Conservation (phyloP, 2,113 vertebrate genomes). For the Solea solea region DNA sequence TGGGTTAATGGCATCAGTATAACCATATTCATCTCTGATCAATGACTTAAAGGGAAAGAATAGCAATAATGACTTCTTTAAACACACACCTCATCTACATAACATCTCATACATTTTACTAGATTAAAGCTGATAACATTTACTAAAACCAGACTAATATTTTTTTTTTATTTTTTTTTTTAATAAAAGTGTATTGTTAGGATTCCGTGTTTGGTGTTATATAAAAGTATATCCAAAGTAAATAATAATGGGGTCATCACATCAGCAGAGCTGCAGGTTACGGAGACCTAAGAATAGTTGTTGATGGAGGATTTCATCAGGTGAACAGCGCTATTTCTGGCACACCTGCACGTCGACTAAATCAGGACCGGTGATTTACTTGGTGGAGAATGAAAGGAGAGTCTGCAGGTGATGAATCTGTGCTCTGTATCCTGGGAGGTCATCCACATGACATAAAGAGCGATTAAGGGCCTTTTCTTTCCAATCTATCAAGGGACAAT, state of each 20-base stretch:
- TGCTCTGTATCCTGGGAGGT: conserved; percentile 70
- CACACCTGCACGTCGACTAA: conserved; percentile 44
- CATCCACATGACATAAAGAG: conserved; percentile 74
- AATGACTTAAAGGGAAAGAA: conserved; percentile 21
- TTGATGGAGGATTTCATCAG: conserved; percentile 48
- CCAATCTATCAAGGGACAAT: conserved; percentile 75
- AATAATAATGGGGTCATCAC: conserved; percentile 24
- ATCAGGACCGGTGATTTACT: conserved; percentile 60
- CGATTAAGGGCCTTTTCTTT: conserved; percentile 74
- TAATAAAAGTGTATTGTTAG: background rate
- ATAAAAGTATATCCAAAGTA: background rate
- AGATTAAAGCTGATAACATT: conserved; percentile 9
- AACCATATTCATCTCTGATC: conserved; percentile 29
- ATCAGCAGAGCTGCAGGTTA: conserved; percentile 31
- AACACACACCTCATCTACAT: conserved; percentile 1
- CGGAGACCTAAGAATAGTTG: conserved; percentile 22
- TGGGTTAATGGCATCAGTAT: conserved; percentile 5
- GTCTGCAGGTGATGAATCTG: conserved; percentile 70
- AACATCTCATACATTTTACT: too few species aligned
- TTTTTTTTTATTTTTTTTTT: background rate
- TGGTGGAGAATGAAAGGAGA: conserved; percentile 53
- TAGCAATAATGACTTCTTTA: conserved; percentile 16
- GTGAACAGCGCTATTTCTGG: conserved; percentile 65
- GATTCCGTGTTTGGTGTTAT: background rate
- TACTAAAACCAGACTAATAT: conserved; percentile 10